Evolutionary conservation across 2,113 vertebrate genomes (phyloP).

Genomic region (Quiscalus mexicanus): DNA sequence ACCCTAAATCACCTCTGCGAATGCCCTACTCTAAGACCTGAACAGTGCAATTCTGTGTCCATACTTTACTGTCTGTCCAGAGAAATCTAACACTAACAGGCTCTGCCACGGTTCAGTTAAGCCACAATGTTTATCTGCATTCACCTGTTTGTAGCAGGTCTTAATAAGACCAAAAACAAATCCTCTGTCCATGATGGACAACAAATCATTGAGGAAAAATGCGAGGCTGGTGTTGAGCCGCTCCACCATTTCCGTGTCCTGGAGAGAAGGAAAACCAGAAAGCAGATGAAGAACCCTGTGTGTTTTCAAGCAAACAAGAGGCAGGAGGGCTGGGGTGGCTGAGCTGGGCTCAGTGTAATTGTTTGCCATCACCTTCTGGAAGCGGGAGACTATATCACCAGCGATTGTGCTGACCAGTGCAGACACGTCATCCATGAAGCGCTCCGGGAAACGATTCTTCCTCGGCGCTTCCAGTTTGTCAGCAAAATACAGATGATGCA

Average conservation of each 20-base stretch:
- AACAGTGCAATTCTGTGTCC: background rate
- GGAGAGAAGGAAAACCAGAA: background rate
- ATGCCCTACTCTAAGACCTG: background rate
- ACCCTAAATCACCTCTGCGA: background rate
- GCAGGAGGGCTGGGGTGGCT: background rate
- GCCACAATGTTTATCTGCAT: background rate
- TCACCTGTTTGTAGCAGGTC: constrained; percentile 96
- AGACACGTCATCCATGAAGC: constrained; percentile 97
- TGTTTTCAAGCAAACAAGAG: background rate
- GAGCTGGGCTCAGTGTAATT: background rate
- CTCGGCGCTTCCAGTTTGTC: constrained; percentile 92
- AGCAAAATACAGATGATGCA: constrained; percentile 95
- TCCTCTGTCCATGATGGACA: constrained; percentile 98
- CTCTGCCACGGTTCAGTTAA: background rate
- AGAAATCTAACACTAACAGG: background rate
- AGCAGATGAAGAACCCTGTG: background rate
- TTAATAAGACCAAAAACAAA: constrained; percentile 93
- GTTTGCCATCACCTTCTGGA: constrained; percentile 89
- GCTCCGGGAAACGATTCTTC: constrained; percentile 96
- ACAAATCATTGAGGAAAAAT: constrained; percentile 95
- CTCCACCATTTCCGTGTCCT: constrained; percentile 97
- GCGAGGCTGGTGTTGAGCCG: constrained; percentile 95
- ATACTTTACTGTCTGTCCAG: background rate
- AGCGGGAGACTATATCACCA: constrained; percentile 91
- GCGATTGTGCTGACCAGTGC: constrained; percentile 97